Evolutionary conservation across 2,113 vertebrate genomes (phyloP).

Genomic region (Hydropotes inermis): DNA sequence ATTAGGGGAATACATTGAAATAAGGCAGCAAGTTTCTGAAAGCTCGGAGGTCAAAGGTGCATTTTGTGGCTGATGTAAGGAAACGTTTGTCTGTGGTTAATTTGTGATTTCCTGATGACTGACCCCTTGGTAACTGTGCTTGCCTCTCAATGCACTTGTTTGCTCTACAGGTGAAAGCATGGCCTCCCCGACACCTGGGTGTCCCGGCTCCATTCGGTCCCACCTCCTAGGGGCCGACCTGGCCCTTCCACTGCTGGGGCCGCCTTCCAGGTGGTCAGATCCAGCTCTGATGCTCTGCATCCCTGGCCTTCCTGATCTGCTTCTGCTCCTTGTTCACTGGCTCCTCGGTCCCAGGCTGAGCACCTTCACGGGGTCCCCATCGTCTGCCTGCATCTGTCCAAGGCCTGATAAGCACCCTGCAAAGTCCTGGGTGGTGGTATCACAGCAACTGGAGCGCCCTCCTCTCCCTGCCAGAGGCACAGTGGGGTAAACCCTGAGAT

Average conservation of each 20-base stretch:
- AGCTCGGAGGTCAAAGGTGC: not conserved
- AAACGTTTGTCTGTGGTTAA: not conserved
- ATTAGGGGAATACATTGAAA: not conserved
- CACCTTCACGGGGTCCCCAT: fast-evolving
- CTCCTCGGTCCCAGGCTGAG: no score
- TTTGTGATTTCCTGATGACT: no score
- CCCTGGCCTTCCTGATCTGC: fast-evolving
- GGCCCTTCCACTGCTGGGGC: fast-evolving
- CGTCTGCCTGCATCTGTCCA: not conserved
- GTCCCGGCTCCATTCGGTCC: not conserved
- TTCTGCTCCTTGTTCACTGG: fast-evolving
- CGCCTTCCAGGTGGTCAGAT: fast-evolving
- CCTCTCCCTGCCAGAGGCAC: not conserved
- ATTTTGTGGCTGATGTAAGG: not conserved
- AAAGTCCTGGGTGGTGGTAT: fast-evolving
- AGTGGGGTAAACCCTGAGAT: not conserved
- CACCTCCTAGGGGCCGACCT: fast-evolving
- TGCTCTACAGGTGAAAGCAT: fast-evolving
- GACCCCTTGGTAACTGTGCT: fast-evolving
- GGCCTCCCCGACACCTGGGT: fast-evolving
- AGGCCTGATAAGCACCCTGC: fast-evolving
- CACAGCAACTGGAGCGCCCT: fast-evolving
- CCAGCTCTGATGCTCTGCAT: fast-evolving
- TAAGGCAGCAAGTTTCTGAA: not conserved
- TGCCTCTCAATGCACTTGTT: fast-evolving